Percentiles rank a stretch among this genome's conserved stretches.
Conservation (phyloP, 1,140 invertebrate species). For the Solenopsis fugax region DNA sequence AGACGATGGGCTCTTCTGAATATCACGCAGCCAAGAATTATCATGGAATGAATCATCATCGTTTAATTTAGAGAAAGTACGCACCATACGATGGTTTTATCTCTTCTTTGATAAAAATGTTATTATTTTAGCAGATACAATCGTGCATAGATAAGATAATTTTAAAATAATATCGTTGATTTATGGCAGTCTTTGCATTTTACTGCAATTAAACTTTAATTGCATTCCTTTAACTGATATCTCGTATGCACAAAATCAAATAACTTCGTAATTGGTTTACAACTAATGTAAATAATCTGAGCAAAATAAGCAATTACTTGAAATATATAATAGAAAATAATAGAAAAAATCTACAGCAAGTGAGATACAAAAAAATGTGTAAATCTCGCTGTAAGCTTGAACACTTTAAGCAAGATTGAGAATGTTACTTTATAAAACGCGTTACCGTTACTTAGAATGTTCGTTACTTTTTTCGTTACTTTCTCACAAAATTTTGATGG, state of each 20-base stretch:
- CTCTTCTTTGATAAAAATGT: not conserved
- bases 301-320: not conserved
- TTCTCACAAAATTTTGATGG: too few relatives aligned
- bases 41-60: slow-evolving; percentile 20
- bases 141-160: not conserved
- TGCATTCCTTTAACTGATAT: not conserved
- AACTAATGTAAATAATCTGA: not conserved
- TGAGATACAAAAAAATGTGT: too few relatives aligned
- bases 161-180: not conserved
- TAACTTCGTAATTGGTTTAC: not conserved
- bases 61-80: too few relatives aligned
- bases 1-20: slow-evolving; percentile 1
- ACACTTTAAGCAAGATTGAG: too few relatives aligned
- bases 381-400: too few relatives aligned
- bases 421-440: too few relatives aligned
- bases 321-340: too few relatives aligned
- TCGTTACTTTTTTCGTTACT: too few relatives aligned
- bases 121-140: not conserved
- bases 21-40: slow-evolving; percentile 33
- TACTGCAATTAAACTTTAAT: not conserved
- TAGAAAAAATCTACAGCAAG: too few relatives aligned
- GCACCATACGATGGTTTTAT: not conserved
- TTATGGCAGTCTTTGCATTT: not conserved
- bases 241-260: not conserved
- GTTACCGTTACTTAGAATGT: too few relatives aligned